Conservation (phyloP, 2,888 invertebrate species). For the Hydroisotoma schaefferi region DNA sequence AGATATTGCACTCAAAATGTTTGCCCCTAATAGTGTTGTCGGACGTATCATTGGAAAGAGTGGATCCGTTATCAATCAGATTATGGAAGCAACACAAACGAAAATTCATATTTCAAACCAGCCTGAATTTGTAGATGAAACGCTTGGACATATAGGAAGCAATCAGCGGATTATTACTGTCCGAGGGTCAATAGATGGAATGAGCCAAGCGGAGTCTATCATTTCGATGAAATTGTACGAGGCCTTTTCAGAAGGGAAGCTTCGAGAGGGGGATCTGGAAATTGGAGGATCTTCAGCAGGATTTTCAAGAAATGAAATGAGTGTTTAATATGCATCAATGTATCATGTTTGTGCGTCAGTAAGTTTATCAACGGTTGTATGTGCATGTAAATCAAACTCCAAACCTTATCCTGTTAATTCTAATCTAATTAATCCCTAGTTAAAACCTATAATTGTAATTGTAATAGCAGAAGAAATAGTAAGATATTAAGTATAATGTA, state of each 20-base stretch:
- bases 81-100: slow-evolving; percentile 53
- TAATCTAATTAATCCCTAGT: too few species aligned
- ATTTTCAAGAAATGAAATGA: too few species aligned
- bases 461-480: too few species aligned
- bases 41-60: slow-evolving; percentile 36
- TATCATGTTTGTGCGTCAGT: too few species aligned
- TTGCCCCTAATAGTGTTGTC: slow-evolving; percentile 28
- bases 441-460: too few species aligned
- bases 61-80: slow-evolving; percentile 27
- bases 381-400: too few species aligned
- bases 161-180: slow-evolving; percentile 80
- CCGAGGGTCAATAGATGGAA: slow-evolving; percentile 89
- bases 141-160: not conserved
- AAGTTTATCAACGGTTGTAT: too few species aligned
- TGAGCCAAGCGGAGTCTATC: slow-evolving; percentile 88
- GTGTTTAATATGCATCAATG: too few species aligned
- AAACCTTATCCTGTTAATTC: too few species aligned
- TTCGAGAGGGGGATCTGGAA: slow-evolving; percentile 3
- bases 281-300: too few species aligned
- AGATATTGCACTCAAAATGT: slow-evolving; percentile 52
- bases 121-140: slow-evolving; percentile 20
- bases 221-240: slow-evolving; percentile 93
- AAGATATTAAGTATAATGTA: too few species aligned
- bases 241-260: slow-evolving; percentile 79
- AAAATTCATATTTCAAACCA: slow-evolving; percentile 38